Base-by-base conservation (phyloP, 2,797 vertebrate species). In the Anas flavirostris region DNA sequence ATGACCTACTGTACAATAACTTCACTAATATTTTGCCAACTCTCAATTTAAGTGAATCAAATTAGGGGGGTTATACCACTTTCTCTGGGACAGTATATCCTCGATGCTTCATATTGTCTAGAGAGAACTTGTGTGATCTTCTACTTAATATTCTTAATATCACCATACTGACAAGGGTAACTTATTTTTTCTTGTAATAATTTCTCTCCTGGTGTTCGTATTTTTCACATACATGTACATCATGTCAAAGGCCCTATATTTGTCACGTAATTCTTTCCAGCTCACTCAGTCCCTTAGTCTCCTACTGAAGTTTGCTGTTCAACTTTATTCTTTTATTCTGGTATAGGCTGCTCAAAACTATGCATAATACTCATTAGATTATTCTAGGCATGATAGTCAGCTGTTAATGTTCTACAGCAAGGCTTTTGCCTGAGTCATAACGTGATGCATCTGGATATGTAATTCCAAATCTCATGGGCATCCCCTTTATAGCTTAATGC, bases 1-100 rank as follows among this genome's bases (percentile, higher is more conserved):
- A 93, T 95, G 95, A 97, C 95, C 96, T 97, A 78, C 53, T 77
- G 89, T 95, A 95, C 91, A 89, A 72, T 91, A 94, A 90, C 70
- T 95, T 89, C 90, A 96, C 83, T 93, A 91, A 94, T 96, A 81
- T 92, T 94, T 93, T 96, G 84, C 86, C 95, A 95, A 94, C 88
- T 93, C 90, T 96, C 90, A 90, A 72, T 96, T 96, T 95, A 96
- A 96, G 91, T 35, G 80, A 96, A 82, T 80, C 77, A 88, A 88
- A 88, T 89, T 53, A 50, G 78, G 46, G 81, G 79, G 86, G 83
- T 96, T 93, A 91, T 89, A 74, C 58, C 19, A 78, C 44, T 64
- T 90, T 72, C 50, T 80, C 58, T 50, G 64, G 78, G 78, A 84
- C 29, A 67, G 48, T 75, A 72, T 80, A 83, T 75, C 58, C 16